Conservation (phyloP, 1,140 invertebrate species). For the Drosophila biarmipes region DNA sequence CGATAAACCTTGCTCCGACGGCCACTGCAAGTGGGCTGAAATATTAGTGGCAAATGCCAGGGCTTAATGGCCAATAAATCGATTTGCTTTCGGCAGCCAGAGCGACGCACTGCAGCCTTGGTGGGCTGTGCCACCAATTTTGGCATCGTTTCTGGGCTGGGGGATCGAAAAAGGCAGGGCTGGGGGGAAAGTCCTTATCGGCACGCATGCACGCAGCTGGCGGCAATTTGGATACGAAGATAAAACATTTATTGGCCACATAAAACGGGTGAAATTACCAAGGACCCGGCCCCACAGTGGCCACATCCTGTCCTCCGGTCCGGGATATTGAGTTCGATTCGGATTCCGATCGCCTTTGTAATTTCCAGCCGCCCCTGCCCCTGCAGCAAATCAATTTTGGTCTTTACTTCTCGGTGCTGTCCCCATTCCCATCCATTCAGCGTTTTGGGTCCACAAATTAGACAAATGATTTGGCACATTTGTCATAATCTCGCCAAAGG, state of each 20-base stretch:
- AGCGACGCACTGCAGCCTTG: conserved; percentile 45
- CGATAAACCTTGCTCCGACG: conserved; percentile 37
- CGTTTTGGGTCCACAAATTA: conserved; percentile 50
- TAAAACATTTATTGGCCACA: conserved; percentile 81
- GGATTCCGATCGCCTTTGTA: conserved; percentile 45
- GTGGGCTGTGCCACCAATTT: conserved; percentile 17
- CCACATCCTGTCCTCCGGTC: conserved; percentile 40
- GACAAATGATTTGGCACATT: conserved; percentile 65
- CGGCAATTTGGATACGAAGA: conserved; percentile 76
- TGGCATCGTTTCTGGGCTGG: not conserved
- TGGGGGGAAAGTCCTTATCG: conserved; percentile 59
- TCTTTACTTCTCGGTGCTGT: conserved; percentile 1
- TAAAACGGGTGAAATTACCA: conserved; percentile 78
- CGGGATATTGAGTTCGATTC: conserved; percentile 35
- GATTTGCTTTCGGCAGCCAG: conserved; percentile 56
- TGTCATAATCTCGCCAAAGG: conserved; percentile 58
- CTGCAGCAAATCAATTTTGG: conserved; percentile 60
- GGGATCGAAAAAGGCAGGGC: not conserved
- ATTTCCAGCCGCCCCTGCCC: conserved; percentile 49
- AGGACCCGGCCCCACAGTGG: conserved; percentile 34
- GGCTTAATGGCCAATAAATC: conserved; percentile 76
- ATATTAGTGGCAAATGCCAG: conserved; percentile 68
- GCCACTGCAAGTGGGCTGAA: conserved; percentile 71
- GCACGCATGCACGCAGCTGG: conserved; percentile 79
- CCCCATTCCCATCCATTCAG: conserved; percentile 1